Conservation (phyloP, 2,797 vertebrate genomes). For the Nothura maculosa region DNA sequence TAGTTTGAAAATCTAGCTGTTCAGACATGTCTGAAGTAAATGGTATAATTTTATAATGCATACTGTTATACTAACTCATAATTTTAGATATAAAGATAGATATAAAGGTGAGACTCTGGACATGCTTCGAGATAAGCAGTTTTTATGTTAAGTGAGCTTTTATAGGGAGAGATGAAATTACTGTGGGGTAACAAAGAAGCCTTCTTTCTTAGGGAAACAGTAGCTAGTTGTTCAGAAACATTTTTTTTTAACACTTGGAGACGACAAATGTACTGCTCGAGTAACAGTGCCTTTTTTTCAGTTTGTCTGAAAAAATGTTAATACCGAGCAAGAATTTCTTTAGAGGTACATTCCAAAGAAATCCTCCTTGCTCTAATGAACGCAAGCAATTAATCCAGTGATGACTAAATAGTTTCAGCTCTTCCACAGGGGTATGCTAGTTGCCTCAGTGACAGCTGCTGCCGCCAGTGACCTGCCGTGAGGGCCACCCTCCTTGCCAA, state of each 20-base stretch:
- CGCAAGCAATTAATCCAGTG: conserved; percentile 39
- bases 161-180: conserved; percentile 18
- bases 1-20: conserved; percentile 79
- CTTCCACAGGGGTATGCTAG: conserved; percentile 24
- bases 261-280: conserved; percentile 29
- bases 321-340: conserved; percentile 32
- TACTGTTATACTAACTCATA: conserved; percentile 75
- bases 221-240: conserved; percentile 17
- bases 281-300: conserved; percentile 54
- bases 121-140: background rate
- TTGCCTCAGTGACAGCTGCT: conserved; percentile 38
- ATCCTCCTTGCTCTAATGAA: conserved; percentile 43
- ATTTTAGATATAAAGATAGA: conserved; percentile 45
- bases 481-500: background rate
- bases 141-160: conserved; percentile 45
- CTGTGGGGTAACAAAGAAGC: background rate
- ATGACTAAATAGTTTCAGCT: conserved; percentile 28
- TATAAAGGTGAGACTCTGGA: conserved; percentile 20
- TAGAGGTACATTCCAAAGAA: conserved; percentile 59
- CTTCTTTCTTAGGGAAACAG: conserved; percentile 35
- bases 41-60: conserved; percentile 77
- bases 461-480: background rate
- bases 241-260: background rate
- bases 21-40: conserved; percentile 75
- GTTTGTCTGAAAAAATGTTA: conserved; percentile 22